Base-by-base conservation (phyloP, 2,797 vertebrate genomes). In the Eulemur rubriventer region DNA sequence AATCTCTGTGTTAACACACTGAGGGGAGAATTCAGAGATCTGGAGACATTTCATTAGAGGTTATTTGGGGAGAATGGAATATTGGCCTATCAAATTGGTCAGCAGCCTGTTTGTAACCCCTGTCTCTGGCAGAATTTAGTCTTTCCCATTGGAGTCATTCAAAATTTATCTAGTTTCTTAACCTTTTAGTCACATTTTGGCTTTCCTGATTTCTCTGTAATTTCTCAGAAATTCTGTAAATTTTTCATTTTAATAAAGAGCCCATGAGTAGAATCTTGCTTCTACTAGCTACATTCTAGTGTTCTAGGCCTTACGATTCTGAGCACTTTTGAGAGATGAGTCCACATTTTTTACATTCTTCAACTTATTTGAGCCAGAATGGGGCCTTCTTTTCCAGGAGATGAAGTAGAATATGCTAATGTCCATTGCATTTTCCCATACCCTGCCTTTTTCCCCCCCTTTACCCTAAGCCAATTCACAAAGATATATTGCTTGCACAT, bases 111-210 rank as follows among this genome's bases (percentile, higher is more conserved):
- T 88, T 76, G 48, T 81, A 91, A 91, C 59, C 89, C 50, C 35
- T 22, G 43, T 81, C 67, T 85, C 80, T 70, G 59, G 65, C 72
- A 95, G 46, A 73, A 30, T 30, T 61, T 43, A 61, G 28, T 50
- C 26, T 57, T 97, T 89, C 46, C 82, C 79, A 30, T 11, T 93
- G 63, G 59, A 90, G 50, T 85, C 69, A 46, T 89, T 96, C 57
- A 91, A 70, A 93, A 87, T 94, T 76, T 95, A 73, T 94, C 57
- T 95, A 72, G 67, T 91, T 96, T 80, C 70, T 92, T 88, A 96
- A 87, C 2, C 28, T 93, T 95, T 89, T 95, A 72, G 35, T 94
- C 95, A 87, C n/a, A 24, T 78, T 96, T 93, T 87, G 82, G 61
- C 76, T 95, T 93, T 79, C 35, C 48, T 76, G 33, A 46, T 93